Base-by-base conservation (phyloP, 2,888 invertebrate genomes). In the Amaurobius ferox region DNA sequence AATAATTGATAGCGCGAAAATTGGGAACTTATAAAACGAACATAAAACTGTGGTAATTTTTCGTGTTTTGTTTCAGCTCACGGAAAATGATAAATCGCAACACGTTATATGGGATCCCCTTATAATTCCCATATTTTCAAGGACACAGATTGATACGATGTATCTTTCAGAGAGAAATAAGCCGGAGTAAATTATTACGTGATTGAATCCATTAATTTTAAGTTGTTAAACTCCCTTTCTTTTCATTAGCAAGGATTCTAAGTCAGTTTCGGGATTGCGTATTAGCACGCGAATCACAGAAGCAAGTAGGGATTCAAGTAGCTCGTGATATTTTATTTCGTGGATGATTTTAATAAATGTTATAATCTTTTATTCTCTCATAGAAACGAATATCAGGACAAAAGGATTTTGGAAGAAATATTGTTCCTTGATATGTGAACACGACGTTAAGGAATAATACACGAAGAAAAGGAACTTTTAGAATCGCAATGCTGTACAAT, bases 121-220 rank as follows among this genome's bases (percentile, higher is more conserved):
- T 55, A 72, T 80, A 64, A 55, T 30, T 79, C 62, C 68, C 66
- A 32, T 39, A 32, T 29, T 29, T 32, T 32, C 61, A 68, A 74
- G 68, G 68, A 68, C 74, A 74, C 26, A 30, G 40, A 11, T 9
- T 5, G 64, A 44, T 48, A 61, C 68, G 39, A 61, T 61, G 61
- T 62, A 64, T 67, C 64, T 55, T 55, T 5, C 19, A 55, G 67
- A 62, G 23, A 48, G 62, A 74, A 81, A 32, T 48, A 68, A 81
- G 72, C 71, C 48, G 48, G 71, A 83, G 55, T 66, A 83, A 72
- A 83, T 81, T 81, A 70, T 83, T 64, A 83, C 83, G 83, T 83
- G 83, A 83, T 83, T 72, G 66, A 71, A 29, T 28, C 64, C 72
- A 83, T 83, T 83, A 71, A 83, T 83, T 81, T 76, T 26, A 39